These are phyloP conservation scores for Petaurus breviceps DNA, from an alignment of 2,113 vertebrate species.

Conservation along the genomic window DNA sequence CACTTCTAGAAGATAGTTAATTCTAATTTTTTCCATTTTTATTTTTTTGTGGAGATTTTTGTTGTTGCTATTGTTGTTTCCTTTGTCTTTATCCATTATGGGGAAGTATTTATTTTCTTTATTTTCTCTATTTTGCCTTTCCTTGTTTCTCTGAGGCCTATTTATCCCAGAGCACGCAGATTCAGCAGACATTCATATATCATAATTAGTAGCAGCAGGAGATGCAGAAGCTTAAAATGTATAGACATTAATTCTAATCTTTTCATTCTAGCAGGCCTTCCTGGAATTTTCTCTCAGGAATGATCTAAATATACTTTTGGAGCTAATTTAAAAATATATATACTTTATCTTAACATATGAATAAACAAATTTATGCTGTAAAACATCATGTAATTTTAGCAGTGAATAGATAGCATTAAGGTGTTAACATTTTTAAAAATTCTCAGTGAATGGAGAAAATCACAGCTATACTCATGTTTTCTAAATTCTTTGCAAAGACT, in stretches of 20 bases:
- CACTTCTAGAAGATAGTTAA: background rate
- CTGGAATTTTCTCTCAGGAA: constrained; percentile 15
- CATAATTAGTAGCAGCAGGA: constrained; percentile 14
- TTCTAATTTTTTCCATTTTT: background rate
- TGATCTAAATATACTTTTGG: constrained; percentile 6
- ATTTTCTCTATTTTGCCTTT: background rate
- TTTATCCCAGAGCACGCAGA: background rate
- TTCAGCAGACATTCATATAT: background rate
- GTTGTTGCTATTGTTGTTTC: constrained; percentile 26
- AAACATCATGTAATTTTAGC: constrained; percentile 16
- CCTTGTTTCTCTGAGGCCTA: background rate
- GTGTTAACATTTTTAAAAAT: constrained; percentile 27
- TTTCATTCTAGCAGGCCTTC: constrained; percentile 16
- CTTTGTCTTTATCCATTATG: background rate
- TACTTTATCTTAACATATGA: constrained; percentile 11
- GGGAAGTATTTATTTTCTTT: background rate
- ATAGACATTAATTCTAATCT: constrained; percentile 1
- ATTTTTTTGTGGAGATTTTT: background rate
- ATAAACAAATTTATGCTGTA: constrained; percentile 7
- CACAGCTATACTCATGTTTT: background rate
- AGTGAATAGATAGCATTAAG: background rate
- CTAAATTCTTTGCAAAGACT: background rate
- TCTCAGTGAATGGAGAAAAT: background rate
- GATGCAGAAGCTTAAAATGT: background rate
- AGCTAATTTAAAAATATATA: background rate